A percentile compares a stretch with the other conserved stretches of the same genome.
Evolutionary conservation across 2,113 vertebrate species (phyloP).

Genomic region (Gnathonemus echidnorhynchus): DNA sequence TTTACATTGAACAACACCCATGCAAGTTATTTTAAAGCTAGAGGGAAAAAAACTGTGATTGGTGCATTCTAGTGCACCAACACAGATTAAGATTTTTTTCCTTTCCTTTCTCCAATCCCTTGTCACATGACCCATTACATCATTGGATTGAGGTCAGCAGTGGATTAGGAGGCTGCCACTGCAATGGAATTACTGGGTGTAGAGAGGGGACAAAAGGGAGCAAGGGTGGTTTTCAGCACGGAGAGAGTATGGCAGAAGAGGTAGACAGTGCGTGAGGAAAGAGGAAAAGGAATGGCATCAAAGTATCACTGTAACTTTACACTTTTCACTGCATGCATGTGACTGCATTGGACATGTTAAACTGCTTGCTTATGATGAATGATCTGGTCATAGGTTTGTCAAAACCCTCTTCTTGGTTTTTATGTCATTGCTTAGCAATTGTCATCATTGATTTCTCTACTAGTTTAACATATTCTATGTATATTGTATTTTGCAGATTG

Average conservation of each 20-base stretch:
- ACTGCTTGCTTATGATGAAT: background rate
- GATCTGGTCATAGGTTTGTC: background rate
- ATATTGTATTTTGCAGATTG: background rate
- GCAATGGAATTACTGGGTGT: conserved; percentile 24
- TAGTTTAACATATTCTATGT: background rate
- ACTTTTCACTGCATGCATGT: background rate
- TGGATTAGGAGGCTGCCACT: conserved; percentile 56
- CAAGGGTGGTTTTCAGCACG: background rate
- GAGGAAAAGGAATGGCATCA: background rate
- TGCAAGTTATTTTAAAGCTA: background rate
- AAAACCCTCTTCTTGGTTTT: background rate
- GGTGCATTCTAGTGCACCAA: background rate
- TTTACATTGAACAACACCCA: background rate
- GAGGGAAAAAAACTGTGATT: conserved; percentile 26
- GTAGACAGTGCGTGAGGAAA: background rate
- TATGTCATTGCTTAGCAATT: background rate
- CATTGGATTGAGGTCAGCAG: conserved; percentile 50
- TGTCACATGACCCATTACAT: conserved; percentile 47
- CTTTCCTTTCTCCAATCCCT: conserved; percentile 1
- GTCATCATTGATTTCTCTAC: background rate
- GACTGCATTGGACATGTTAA: background rate
- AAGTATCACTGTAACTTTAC: background rate
- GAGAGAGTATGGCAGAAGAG: background rate
- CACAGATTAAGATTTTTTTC: conserved; percentile 27
- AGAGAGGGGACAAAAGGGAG: conserved; percentile 9